These are phyloP conservation scores for Phyllotreta cruciferae DNA, from an alignment of 2,888 invertebrate genomes.

Conservation along the genomic window DNA sequence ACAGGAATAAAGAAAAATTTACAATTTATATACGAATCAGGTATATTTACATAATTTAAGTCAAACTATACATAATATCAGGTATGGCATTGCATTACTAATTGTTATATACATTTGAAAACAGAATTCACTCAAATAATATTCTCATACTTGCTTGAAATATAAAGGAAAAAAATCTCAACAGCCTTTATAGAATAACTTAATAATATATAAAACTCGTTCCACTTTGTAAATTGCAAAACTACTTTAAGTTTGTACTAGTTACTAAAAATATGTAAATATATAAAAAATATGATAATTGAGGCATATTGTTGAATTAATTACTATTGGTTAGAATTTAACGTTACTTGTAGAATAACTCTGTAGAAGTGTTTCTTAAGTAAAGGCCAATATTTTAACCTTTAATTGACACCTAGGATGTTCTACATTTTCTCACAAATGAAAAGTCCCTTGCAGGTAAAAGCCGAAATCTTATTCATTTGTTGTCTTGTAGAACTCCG, in stretches of 20 bases:
- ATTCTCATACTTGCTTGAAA: conserved; percentile 36
- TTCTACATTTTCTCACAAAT: not conserved
- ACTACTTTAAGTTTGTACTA: not conserved
- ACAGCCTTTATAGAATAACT: conserved; percentile 42
- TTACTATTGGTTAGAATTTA: not conserved
- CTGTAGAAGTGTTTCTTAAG: not conserved
- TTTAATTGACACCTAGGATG: not conserved
- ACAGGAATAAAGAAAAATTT: conserved; percentile 11
- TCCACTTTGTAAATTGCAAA: conserved; percentile 10
- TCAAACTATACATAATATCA: conserved; percentile 46
- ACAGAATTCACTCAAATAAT: conserved; percentile 34
- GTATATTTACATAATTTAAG: conserved; percentile 44
- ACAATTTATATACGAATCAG: conserved; percentile 40
- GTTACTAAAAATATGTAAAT: not conserved
- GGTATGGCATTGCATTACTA: conserved; percentile 43
- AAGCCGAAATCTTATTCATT: too few species aligned
- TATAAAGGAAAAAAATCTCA: conserved; percentile 36
- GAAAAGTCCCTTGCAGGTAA: not conserved
- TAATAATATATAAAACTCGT: conserved; percentile 25
- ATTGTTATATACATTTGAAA: conserved; percentile 40
- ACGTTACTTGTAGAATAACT: too few species aligned
- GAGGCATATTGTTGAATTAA: too few species aligned
- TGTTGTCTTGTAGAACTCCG: too few species aligned
- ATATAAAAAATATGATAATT: not conserved
- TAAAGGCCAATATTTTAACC: not conserved